A percentile compares a stretch with the other conserved stretches of the same genome.
Evolutionary conservation across 2,888 invertebrate genomes (phyloP).

Genomic region (Agrypnus murinus): DNA sequence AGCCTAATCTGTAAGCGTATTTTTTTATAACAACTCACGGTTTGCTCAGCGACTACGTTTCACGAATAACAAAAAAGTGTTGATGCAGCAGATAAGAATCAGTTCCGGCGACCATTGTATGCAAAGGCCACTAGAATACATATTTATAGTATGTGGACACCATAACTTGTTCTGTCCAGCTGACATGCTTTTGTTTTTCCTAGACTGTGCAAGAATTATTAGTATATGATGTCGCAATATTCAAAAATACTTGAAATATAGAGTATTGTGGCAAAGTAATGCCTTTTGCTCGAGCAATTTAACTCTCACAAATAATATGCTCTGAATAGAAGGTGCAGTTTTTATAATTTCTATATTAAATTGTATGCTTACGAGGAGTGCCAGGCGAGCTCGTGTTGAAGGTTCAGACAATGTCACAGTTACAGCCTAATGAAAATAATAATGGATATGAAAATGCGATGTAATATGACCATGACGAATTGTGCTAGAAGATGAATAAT

Average conservation of each 20-base stretch:
- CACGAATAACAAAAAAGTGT: constrained; percentile 67
- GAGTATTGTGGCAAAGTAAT: constrained; percentile 4
- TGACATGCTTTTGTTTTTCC: constrained; percentile 50
- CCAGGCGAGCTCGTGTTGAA: constrained; percentile 29
- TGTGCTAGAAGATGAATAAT: constrained; percentile 11
- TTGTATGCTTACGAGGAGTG: constrained; percentile 33
- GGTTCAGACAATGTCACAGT: constrained; percentile 32
- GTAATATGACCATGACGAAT: constrained; percentile 38
- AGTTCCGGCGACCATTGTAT: constrained; percentile 66
- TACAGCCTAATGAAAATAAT: constrained; percentile 13
- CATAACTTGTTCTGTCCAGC: constrained; percentile 45
- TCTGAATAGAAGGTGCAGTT: constrained; percentile 25
- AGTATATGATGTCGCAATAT: constrained; percentile 15
- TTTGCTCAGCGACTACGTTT: constrained; percentile 42
- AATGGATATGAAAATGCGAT: constrained; percentile 37
- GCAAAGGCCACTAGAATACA: constrained; percentile 61
- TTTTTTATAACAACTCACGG: constrained; percentile 36
- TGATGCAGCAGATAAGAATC: constrained; percentile 66
- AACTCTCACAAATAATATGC: too few relatives aligned
- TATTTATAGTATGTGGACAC: constrained; percentile 51
- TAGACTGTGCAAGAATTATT: constrained; percentile 31
- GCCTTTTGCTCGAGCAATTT: neutral
- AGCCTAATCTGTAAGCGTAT: constrained; percentile 33
- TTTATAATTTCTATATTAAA: neutral
- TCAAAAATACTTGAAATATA: constrained; percentile 15